Evolutionary conservation across 2,888 invertebrate species (phyloP), one percentile per base, ranked within the genome.

Genomic region (Apamea sordens): DNA sequence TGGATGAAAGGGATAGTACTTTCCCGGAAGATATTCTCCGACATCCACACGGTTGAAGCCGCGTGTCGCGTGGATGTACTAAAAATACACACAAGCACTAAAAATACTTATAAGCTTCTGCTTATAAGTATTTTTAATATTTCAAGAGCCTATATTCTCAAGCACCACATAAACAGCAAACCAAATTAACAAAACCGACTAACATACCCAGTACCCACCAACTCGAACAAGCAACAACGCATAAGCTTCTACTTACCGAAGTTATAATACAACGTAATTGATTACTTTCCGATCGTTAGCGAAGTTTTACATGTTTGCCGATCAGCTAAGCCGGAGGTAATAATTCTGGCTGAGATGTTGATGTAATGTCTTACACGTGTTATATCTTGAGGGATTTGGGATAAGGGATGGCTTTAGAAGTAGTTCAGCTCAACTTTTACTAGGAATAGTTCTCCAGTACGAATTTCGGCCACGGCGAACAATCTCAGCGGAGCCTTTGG

Each of bases 231-330:
- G 44, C 44, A 64, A 63, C 18, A 59, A 7, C 13, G 21, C 59
- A 44, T 53, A n/a, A 61, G 21, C 11, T 8, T 18, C 6, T 47
- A 53, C 50, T 61, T 32, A 36, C 41, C 21, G 21, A 79, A 79
- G 44, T 79, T 68, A 63, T 68, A 63, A 47, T 80, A 47, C 8
- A 28, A 63, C 18, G 18, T 80, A 73, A 80, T 79, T 67, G 71
- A 71, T 80, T 68, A 73, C 44, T 70, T 72, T 56, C 32, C 61
- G n/a, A 67, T 63, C 61, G 61, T 63, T 63, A 63, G 59, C 28
- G 7, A 73, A 73, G 53, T 80, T 80, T n/a, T 63, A 73, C 63
- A 79, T 78, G 67, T 61, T 79, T 63, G n/a, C 53, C 13, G 32
- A 72, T 44, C 61, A 63, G n/a, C 18, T 61, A 18, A 44, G 44